Base-by-base conservation (phyloP, 2,797 vertebrate genomes). In the Antrozous pallidus region DNA sequence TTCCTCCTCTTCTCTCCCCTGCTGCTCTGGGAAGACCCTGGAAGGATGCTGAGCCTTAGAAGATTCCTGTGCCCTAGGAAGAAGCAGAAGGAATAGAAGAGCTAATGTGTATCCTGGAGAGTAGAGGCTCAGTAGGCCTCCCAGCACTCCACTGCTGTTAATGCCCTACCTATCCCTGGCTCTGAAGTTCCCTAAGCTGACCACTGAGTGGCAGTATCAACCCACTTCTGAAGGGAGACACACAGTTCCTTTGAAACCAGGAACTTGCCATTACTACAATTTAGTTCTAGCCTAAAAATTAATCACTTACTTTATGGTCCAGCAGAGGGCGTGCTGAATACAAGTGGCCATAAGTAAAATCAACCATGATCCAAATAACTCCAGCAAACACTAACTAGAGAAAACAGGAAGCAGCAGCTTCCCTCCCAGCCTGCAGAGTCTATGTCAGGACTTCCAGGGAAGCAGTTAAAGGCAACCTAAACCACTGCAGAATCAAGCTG, bases 121-220 rank as follows among this genome's bases (percentile, higher is more conserved):
- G 38, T 3, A 81, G 56, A 82, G 78, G 73, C 56, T 63, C n/a
- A 22, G 31, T 47, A 36, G 42, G 17, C 45, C 70, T 63, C 36
- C 65, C 40, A 5, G 10, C 38, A 24, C 61, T 56, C 26, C 28
- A 8, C 17, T 36, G n/a, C 28, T 7, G 16, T 65, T n/a, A 42
- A 56, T 5, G 24, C 31, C 83, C 8, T 10, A 65, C 58, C 40
- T 42, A 40, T 17, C 71, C 58, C 73, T 33, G 49, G 67, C 70
- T 90, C 56, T 78, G 80, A 75, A 87, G 91, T 96, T 96, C 67
- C 71, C 69, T 20, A 69, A 36, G n/a, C n/a, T 78, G 67, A 86
- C 95, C 97, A 95, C 92, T 83, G 33, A 40, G 91, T 0, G 93
- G 95, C 91, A 95, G 85, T 90, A 87, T 93, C 56, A 80, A 78